phyloP scores from a whole-genome alignment of 2,888 invertebrate species.

The Pecten maximus region DNA sequence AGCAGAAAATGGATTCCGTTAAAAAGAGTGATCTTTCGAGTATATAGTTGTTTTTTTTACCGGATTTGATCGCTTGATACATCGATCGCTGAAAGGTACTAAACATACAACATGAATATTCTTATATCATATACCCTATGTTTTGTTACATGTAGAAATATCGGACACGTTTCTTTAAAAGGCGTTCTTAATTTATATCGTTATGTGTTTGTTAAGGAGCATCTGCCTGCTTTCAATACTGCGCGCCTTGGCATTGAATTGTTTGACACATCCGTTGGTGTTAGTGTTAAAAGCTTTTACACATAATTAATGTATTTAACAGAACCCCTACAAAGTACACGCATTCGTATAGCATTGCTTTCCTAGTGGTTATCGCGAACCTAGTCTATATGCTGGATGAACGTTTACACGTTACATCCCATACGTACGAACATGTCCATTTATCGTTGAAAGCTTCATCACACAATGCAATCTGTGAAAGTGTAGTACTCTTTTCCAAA shows the following conservation, averaged over 20 bases:
- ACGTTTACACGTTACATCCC: background rate
- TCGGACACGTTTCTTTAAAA: no score
- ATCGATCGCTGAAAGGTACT: no score
- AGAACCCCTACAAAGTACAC: background rate
- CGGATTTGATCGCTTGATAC: no score
- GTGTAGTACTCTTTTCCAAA: background rate
- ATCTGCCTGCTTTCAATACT: background rate
- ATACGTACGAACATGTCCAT: background rate
- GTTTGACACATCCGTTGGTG: background rate
- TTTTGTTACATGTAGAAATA: no score
- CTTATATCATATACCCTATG: no score
- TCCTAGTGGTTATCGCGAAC: background rate
- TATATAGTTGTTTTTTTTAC: no score
- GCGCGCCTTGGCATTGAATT: background rate
- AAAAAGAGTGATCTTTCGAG: no score
- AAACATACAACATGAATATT: no score
- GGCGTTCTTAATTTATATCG: background rate
- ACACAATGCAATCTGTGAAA: background rate
- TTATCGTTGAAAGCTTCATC: background rate
- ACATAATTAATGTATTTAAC: background rate
- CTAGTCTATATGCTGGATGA: background rate
- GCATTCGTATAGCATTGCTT: background rate
- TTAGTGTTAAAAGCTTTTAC: slow-evolving; percentile 5
- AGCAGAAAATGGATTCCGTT: no score
- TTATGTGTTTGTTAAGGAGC: background rate